Evolutionary conservation across 2,113 vertebrate species (phyloP), one percentile per base, ranked within the genome.

Genomic region (Gallinago undulata): DNA sequence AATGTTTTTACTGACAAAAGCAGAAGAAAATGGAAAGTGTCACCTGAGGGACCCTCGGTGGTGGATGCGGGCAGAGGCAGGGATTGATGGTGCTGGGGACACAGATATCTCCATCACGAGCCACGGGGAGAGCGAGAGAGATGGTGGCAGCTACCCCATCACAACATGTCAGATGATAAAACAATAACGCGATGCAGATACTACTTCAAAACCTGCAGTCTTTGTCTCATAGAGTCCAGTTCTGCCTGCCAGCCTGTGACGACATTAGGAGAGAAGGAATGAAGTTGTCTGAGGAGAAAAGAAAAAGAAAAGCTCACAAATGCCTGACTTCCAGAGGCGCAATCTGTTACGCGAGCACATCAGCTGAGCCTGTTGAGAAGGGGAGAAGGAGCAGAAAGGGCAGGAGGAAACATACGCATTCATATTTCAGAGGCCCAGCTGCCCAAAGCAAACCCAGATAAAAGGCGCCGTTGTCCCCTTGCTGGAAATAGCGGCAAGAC

Each of bases 1-100:
- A n/a, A 39, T 43, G 16, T 35, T 93, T 95, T 81, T 78, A 41
- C 94, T 91, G 91, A 76, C 75, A 87, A 60, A 70, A 93, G 77
- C 59, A 60, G 67, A 78, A 84, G 75, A 79, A 95, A 95, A 78
- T 45, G 19, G 13, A 3, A 79, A 56, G 15, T 28, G 81, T 53
- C 75, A 89, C 60, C 56, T 60, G 53, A 66, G 68, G 63, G 50
- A 60, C 27, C 83, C 55, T 63, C 17, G 8, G n/a, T 24, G 55
- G 60, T 19, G 21, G 45, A 48, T 27, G 51, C 5, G 24, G 75
- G 48, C 63, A 22, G 23, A 33, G 79, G 24, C 51, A 75, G 39
- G 56, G 30, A 51, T 69, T 63, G 79, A 24, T 6, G 10, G 28
- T 2, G 2, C 43, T 27, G 45, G 43, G 39, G 35, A 79, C 28